Conservation (phyloP, 2,888 invertebrate genomes). For the Nomada goodeniana region DNA sequence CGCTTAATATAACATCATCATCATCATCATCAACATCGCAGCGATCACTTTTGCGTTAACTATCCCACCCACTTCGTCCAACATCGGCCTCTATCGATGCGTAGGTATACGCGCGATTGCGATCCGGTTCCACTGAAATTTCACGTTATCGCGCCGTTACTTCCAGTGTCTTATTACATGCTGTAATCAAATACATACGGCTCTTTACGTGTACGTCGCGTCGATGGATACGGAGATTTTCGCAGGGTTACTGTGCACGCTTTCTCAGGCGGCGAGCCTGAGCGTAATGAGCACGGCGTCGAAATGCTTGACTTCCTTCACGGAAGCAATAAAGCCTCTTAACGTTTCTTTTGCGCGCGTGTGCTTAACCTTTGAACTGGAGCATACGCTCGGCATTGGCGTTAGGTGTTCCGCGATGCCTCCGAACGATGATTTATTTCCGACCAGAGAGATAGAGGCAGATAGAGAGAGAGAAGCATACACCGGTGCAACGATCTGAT, state of each 20-base stretch:
- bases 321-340: constrained; percentile 69
- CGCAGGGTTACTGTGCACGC: neutral
- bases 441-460: constrained; percentile 14
- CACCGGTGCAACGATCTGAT: constrained; percentile 25
- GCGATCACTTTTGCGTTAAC: constrained; percentile 2
- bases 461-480: no score
- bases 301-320: constrained; percentile 63
- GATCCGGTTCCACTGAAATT: neutral
- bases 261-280: neutral
- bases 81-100: neutral
- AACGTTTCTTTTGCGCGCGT: constrained; percentile 57
- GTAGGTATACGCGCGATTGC: neutral
- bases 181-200: constrained; percentile 9
- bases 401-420: constrained; percentile 18
- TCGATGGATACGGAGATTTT: constrained; percentile 3
- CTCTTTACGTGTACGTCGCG: neutral
- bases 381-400: constrained; percentile 17
- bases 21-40: neutral
- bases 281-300: constrained; percentile 47
- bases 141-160: neutral
- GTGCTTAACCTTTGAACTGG: constrained; percentile 64
- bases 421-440: constrained; percentile 44
- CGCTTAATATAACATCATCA: neutral
- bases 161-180: neutral
- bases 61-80: neutral